A percentile compares a stretch with the other conserved stretches of the same genome.
phyloP scores from a whole-genome alignment of 2,797 vertebrate species.

The Acanthornis magna region DNA sequence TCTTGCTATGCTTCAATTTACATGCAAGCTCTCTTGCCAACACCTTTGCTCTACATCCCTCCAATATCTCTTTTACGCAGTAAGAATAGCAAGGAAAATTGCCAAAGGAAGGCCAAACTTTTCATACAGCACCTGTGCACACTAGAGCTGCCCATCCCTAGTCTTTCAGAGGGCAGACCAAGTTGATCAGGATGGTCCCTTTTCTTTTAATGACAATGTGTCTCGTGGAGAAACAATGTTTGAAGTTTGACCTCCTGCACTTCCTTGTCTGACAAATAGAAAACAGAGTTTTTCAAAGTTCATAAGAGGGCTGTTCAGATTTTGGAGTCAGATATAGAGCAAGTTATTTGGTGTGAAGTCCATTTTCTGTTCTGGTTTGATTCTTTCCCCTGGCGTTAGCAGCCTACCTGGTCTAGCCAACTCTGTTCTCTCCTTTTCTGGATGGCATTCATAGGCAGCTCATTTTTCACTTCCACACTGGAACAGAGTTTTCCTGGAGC shows the following conservation, averaged over 20 bases:
- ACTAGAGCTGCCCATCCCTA: not conserved
- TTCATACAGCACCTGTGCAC: not conserved
- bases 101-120: not conserved
- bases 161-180: not conserved
- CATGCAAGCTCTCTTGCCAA: not conserved
- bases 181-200: accelerated
- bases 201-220: not conserved
- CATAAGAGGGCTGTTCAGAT: not conserved
- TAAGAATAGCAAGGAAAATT: not conserved
- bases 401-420: not conserved
- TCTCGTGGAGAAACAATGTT: not conserved
- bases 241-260: not conserved
- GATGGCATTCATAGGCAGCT: not conserved
- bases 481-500: not conserved
- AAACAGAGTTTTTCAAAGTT: not conserved
- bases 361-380: not conserved
- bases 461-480: not conserved
- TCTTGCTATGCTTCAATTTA: not conserved
- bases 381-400: not conserved
- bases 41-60: not conserved
- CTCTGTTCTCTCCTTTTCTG: not conserved
- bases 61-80: not conserved
- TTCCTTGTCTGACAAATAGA: not conserved
- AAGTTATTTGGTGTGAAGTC: not conserved
- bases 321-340: accelerated